These are phyloP conservation scores for Proterorhinus semilunaris DNA, from an alignment of 2,113 vertebrate species.

Conservation along the genomic window DNA sequence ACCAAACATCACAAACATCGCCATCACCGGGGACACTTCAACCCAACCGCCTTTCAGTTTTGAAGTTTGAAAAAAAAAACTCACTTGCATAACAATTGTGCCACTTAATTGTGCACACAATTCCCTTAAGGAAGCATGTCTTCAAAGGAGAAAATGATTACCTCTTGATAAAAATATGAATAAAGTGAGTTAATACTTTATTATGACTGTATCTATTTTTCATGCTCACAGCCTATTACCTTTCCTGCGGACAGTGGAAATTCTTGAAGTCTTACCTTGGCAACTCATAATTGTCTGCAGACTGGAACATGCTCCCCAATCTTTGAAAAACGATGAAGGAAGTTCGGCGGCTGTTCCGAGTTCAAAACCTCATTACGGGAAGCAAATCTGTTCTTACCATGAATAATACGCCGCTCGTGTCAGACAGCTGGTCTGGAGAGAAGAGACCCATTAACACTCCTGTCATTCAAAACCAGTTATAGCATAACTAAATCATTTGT, in stretches of 20 bases:
- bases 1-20: no score
- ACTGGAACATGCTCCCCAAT: constrained; percentile 10
- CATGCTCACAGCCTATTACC: constrained; percentile 16
- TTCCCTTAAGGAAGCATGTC: neutral
- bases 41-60: no score
- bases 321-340: constrained; percentile 15
- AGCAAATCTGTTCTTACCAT: constrained; percentile 2
- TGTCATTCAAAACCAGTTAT: constrained; percentile 25
- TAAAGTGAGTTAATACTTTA: neutral
- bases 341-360: constrained; percentile 16
- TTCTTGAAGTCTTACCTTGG: constrained; percentile 21
- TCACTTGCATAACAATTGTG: no score
- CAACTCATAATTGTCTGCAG: constrained; percentile 3
- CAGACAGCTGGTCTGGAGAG: neutral
- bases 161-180: neutral
- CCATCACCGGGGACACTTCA: no score
- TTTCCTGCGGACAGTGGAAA: constrained; percentile 1
- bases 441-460: constrained; percentile 13
- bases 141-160: neutral
- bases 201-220: constrained; percentile 11
- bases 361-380: constrained; percentile 33
- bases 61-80: no score
- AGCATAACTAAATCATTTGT: constrained; percentile 22
- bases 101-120: no score
- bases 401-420: constrained; percentile 25